Evolutionary conservation across 1,140 invertebrate species (phyloP).

Genomic region (Delia radicum): DNA sequence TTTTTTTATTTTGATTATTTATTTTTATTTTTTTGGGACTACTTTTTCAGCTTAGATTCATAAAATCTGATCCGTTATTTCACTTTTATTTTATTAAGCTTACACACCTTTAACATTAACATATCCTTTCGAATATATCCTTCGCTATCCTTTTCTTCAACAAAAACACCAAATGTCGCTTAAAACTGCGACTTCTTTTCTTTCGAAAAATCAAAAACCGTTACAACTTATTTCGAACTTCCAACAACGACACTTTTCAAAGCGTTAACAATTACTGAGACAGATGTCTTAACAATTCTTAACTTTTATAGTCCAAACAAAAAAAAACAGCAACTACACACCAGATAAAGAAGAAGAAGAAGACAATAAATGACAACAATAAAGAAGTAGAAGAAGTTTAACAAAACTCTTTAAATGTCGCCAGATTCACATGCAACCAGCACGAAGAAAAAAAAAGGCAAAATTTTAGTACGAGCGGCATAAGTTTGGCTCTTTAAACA

Average conservation of each 20-base stretch:
- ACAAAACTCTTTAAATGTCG: constrained; percentile 42
- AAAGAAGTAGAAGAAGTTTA: background rate
- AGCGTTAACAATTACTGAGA: constrained; percentile 36
- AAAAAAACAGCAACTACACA: background rate
- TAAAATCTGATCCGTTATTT: too few species aligned
- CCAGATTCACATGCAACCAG: constrained; percentile 47
- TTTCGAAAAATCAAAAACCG: background rate
- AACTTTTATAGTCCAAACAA: constrained; percentile 43
- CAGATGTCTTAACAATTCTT: constrained; percentile 37
- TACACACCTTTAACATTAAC: constrained; percentile 40
- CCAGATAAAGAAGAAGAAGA: background rate
- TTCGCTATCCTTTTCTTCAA: background rate
- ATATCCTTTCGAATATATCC: constrained; percentile 1
- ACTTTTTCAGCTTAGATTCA: too few species aligned
- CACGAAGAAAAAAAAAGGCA: background rate
- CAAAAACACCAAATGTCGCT: background rate
- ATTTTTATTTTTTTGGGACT: too few species aligned
- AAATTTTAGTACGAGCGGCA: background rate
- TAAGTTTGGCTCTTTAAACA: background rate
- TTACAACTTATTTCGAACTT: background rate
- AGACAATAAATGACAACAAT: background rate
- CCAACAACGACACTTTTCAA: background rate
- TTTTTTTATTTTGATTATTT: too few species aligned
- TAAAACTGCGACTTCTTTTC: background rate
- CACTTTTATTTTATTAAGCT: background rate